A percentile compares a stretch with the other conserved stretches of the same genome.
Evolutionary conservation across 2,888 invertebrate genomes (phyloP).

Genomic region (Drosophila neutralis): DNA sequence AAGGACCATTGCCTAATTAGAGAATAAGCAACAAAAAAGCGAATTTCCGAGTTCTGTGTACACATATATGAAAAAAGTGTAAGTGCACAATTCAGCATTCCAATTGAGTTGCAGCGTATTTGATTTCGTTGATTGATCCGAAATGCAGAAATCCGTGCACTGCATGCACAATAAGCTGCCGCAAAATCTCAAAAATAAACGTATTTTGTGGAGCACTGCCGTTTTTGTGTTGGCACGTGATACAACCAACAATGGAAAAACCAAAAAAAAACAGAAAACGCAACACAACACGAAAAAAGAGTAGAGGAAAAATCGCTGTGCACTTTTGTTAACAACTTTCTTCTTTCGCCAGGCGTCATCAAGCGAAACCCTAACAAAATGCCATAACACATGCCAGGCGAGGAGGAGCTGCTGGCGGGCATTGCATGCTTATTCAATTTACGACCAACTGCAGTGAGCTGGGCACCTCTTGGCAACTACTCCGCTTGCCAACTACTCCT

Average conservation of each 20-base stretch:
- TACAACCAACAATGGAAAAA: constrained; percentile 21
- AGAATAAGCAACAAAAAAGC: background rate
- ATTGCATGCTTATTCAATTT: constrained; percentile 66
- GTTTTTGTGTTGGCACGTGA: constrained; percentile 66
- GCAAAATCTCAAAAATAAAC: constrained; percentile 17
- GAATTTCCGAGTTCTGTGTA: background rate
- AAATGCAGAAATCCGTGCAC: constrained; percentile 26
- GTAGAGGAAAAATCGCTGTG: constrained; percentile 17
- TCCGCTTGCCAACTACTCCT: background rate
- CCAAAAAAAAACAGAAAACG: constrained; percentile 11
- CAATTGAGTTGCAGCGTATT: constrained; percentile 21
- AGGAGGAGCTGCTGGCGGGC: constrained; percentile 1
- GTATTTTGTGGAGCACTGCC: constrained; percentile 28
- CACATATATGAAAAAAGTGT: background rate
- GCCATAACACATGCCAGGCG: constrained; percentile 45
- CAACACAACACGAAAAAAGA: background rate
- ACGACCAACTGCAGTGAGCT: constrained; percentile 60
- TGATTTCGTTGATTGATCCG: constrained; percentile 51
- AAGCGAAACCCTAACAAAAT: constrained; percentile 40
- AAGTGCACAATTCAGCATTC: constrained; percentile 17
- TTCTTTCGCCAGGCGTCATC: constrained; percentile 33
- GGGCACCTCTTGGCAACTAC: background rate
- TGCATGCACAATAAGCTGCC: constrained; percentile 52
- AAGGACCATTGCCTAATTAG: background rate
- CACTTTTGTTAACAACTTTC: constrained; percentile 64